Percentiles rank a stretch among this genome's conserved stretches.
Evolutionary conservation across 1,140 invertebrate genomes (phyloP).

Genomic region (Camponotus floridanus): DNA sequence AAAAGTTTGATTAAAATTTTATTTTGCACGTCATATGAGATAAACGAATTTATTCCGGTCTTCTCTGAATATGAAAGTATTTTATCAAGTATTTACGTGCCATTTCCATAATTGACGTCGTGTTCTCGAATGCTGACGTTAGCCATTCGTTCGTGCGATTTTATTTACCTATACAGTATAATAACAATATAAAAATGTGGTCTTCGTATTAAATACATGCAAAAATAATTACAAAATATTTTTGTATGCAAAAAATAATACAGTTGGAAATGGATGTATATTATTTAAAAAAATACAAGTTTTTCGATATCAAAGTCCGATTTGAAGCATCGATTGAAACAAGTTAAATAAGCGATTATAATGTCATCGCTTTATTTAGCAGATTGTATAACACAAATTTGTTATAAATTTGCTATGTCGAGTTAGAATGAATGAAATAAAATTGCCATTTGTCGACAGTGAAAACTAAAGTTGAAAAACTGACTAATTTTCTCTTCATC

Average conservation of each 20-base stretch:
- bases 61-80: constrained; percentile 19
- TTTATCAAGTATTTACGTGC: background rate
- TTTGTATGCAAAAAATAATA: constrained; percentile 10
- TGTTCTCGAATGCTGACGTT: constrained; percentile 12
- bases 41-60: constrained; percentile 36
- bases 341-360: background rate
- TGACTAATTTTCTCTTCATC: constrained; percentile 16
- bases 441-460: background rate
- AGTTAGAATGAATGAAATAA: background rate
- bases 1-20: constrained; percentile 15
- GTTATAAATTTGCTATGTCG: background rate
- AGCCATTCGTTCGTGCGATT: background rate
- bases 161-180: background rate
- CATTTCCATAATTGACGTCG: constrained; percentile 34
- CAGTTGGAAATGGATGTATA: background rate
- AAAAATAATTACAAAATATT: no score
- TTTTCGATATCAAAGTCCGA: background rate
- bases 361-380: background rate
- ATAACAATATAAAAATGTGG: background rate
- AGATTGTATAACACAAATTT: background rate
- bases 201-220: background rate
- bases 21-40: constrained; percentile 4
- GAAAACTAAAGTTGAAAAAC: constrained; percentile 1
- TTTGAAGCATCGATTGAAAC: background rate
- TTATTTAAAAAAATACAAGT: background rate